phyloP scores from a whole-genome alignment of 2,113 vertebrate species.

The Urocolius indicus region DNA sequence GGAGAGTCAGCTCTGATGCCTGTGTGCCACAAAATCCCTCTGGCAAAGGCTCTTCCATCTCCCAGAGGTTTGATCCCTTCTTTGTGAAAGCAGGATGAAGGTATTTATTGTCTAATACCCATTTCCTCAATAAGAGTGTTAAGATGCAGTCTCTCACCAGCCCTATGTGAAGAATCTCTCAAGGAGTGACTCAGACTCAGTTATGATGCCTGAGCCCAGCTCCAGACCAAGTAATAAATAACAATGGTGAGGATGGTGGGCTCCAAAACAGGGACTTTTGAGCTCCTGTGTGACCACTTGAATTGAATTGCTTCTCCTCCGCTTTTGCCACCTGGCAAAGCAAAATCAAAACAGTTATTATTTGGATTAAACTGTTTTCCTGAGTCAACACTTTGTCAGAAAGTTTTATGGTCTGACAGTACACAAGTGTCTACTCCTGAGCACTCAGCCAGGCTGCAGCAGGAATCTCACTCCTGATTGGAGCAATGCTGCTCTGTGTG shows the following conservation, averaged over 20 bases:
- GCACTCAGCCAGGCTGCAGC: background rate
- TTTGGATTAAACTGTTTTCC: background rate
- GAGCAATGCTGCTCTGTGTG: accelerated
- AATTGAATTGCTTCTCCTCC: background rate
- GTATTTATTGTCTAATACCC: background rate
- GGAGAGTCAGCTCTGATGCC: background rate
- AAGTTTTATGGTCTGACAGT: background rate
- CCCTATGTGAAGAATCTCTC: background rate
- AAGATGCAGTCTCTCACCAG: background rate
- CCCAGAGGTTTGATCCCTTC: background rate
- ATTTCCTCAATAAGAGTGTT: background rate
- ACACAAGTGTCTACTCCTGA: background rate
- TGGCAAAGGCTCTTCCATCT: background rate
- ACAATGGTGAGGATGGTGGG: background rate
- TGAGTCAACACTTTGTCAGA: background rate
- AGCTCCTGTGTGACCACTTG: background rate
- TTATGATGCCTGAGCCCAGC: background rate
- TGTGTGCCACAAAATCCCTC: background rate
- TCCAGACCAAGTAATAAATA: background rate
- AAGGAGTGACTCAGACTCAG: background rate
- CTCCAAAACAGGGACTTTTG: background rate
- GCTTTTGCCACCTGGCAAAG: conserved; percentile 8
- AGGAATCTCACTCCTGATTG: accelerated
- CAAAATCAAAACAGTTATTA: background rate
- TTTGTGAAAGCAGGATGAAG: background rate